Evolutionary conservation across 2,113 vertebrate species (phyloP).

Genomic region (Galemys pyrenaicus): DNA sequence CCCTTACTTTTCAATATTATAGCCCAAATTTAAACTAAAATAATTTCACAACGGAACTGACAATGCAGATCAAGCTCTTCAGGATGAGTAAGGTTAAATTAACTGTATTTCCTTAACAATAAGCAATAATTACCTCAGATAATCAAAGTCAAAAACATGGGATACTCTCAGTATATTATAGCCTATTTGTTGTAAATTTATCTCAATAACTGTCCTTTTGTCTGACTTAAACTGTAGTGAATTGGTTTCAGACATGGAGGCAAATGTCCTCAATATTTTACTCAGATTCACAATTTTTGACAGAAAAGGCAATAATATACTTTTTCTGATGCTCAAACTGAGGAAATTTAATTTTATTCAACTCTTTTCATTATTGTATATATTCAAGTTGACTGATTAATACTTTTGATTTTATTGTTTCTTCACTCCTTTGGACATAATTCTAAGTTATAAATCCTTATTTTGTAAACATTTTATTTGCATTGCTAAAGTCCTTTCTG

Average conservation of each 20-base stretch:
- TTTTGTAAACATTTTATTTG: background rate
- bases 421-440: background rate
- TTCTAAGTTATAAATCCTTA: background rate
- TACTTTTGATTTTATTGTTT: background rate
- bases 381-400: background rate
- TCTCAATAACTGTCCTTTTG: background rate
- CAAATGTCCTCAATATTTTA: background rate
- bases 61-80: background rate
- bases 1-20: background rate
- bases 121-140: background rate
- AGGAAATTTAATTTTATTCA: background rate
- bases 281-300: background rate
- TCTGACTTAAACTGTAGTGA: background rate
- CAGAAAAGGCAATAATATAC: background rate
- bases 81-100: background rate
- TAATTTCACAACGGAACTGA: background rate
- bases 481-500: background rate
- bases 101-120: background rate
- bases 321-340: background rate
- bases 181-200: background rate
- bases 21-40: background rate
- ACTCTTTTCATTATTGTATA: background rate
- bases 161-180: background rate
- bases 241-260: background rate
- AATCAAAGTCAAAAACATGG: background rate